A percentile compares a stretch with the other conserved stretches of the same genome.
These are phyloP conservation scores for Protobothrops flavoviridis DNA, from an alignment of 2,113 vertebrate species.

Conservation along the genomic window DNA sequence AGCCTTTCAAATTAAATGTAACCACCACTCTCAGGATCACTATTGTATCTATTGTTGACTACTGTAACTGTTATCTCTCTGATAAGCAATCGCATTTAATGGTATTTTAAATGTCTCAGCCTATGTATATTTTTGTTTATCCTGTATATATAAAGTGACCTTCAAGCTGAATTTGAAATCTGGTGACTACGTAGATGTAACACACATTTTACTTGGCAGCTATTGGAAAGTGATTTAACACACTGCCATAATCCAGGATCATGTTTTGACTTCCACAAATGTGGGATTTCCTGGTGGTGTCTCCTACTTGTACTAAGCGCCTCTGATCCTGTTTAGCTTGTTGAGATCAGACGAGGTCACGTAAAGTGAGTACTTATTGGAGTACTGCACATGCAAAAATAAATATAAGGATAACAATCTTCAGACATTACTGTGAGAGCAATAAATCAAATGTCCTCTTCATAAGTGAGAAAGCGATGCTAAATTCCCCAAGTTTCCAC, in stretches of 20 bases:
- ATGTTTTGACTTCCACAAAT: background rate
- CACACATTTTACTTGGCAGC: background rate
- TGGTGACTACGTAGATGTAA: background rate
- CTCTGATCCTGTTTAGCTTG: background rate
- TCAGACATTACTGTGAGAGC: background rate
- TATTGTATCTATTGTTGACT: background rate
- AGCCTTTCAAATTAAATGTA: background rate
- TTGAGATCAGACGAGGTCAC: background rate
- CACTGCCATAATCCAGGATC: background rate
- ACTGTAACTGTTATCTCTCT: background rate
- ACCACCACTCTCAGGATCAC: background rate
- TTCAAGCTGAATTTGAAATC: background rate
- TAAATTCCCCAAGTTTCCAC: background rate
- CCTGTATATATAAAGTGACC: background rate
- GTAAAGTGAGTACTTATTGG: background rate
- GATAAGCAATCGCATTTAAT: background rate
- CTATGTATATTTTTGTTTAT: background rate
- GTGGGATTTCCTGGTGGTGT: background rate
- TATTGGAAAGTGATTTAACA: background rate
- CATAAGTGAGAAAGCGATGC: background rate
- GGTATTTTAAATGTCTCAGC: background rate
- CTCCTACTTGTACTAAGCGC: background rate
- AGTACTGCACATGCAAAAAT: background rate
- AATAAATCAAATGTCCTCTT: background rate
- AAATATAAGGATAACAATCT: background rate